Evolutionary conservation across 2,113 vertebrate species (phyloP).

Genomic region (Amblyornis subalaris): DNA sequence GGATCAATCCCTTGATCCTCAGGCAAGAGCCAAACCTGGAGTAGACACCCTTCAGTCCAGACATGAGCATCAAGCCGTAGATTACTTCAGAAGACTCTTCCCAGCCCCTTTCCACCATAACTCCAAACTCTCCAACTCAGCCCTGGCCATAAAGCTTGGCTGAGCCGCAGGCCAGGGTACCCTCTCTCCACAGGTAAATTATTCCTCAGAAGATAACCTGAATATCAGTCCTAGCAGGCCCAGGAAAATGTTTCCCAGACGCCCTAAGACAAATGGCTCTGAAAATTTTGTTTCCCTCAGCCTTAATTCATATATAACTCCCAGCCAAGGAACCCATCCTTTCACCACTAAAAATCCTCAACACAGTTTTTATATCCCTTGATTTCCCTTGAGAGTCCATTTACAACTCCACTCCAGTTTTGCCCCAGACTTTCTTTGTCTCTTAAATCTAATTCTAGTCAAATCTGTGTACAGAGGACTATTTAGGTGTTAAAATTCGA

Average conservation of each 20-base stretch:
- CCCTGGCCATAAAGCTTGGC: background rate
- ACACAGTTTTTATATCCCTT: background rate
- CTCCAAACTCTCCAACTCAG: background rate
- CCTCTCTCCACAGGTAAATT: background rate
- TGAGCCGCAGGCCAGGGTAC: background rate
- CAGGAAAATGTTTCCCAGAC: background rate
- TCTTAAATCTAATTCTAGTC: background rate
- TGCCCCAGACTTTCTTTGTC: background rate
- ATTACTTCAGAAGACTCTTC: background rate
- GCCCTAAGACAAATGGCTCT: rapidly evolving
- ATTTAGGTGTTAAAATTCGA: background rate
- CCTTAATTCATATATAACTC: background rate
- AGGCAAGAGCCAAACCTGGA: background rate
- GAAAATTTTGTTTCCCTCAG: background rate
- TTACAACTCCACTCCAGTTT: background rate
- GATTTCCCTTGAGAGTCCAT: background rate
- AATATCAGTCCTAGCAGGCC: background rate
- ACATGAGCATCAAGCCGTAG: background rate
- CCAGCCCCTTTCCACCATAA: rapidly evolving
- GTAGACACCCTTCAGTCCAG: background rate
- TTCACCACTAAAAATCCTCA: background rate
- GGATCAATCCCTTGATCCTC: rapidly evolving
- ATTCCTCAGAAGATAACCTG: background rate
- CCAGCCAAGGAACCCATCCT: background rate
- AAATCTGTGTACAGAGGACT: background rate